Evolutionary conservation across 23 tunicate species (phyloP).

Genomic region (Trididemnum miniatum): DNA sequence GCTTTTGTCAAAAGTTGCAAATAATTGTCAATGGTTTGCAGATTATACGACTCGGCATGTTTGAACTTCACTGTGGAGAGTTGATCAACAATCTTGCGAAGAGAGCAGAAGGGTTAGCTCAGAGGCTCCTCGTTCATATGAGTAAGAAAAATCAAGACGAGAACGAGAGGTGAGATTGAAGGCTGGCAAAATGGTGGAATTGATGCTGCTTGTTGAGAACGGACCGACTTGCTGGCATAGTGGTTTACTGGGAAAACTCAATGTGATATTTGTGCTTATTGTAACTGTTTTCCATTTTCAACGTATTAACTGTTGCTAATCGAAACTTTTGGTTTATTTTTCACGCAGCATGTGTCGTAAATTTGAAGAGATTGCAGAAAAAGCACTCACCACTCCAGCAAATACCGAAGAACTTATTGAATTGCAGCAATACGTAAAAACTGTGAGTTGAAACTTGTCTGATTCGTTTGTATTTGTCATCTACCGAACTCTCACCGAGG

Average conservation of each 20-base stretch:
- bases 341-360: not conserved
- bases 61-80: constrained; percentile 90
- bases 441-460: no score
- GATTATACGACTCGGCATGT: constrained; percentile 93
- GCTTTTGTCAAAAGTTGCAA: no score
- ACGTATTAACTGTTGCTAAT: no score
- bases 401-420: constrained; percentile 91
- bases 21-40: no score
- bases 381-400: constrained; percentile 85
- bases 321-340: not conserved
- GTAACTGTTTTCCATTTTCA: no score
- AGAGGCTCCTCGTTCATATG: constrained; percentile 80
- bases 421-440: constrained; percentile 70
- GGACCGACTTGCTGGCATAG: no score
- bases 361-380: constrained; percentile 73
- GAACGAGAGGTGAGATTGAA: constrained; percentile 90
- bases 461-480: no score
- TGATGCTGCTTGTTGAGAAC: no score
- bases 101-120: constrained; percentile 70
- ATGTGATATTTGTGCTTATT: no score
- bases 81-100: constrained; percentile 70
- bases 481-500: no score
- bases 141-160: constrained; percentile 83
- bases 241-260: no score
- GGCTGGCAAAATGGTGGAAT: no score